Evolutionary conservation across 2,888 invertebrate species (phyloP), one percentile per base, ranked within the genome.

Genomic region (Liposcelis brunnea): DNA sequence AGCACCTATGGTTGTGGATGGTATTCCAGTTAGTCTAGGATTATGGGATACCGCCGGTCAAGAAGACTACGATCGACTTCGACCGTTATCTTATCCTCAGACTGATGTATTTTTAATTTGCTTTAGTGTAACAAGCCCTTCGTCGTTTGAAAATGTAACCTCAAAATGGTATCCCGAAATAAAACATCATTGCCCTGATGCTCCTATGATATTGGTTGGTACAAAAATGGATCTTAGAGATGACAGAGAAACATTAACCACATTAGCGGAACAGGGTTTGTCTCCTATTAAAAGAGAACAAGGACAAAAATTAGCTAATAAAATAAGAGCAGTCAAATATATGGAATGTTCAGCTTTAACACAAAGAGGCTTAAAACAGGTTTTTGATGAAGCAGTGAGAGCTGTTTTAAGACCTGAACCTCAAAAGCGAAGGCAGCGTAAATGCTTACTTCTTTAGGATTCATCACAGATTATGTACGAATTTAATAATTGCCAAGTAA

Each of bases 101-200:
- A 98, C 97, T 53, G 97, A 98, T 69, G 97, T 98, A 52, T 98
- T 98, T 70, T 80, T 98, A 58, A 91, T 98, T 68, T 98, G 97
- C 73, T 98, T 94, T 72, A 94, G 94, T 68, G 93, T 98, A 54
- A 94, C 97, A 56, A 93, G 94, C 65, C 97, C 97, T 51, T 94
- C 95, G 44, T 97, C 97, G 43, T 97, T 94, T 71, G 97, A 97
- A 72, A 98, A 97, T 75, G 94, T 98, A 52, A 90, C 90, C 59
- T 93, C 93, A 54, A 98, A 98, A 71, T 98, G 97, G 98, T 93
- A 93, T 68, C 97, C 97, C 53, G 98, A 98, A 76, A 94, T 98
- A 58, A 93, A 95, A 69, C 97, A 98, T 67, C 97, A 98, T 65
- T 98, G 97, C 72, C 95, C 97, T 50, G 95, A 97, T 71, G 94